A percentile compares a stretch with the other conserved stretches of the same genome.
Evolutionary conservation across 2,797 vertebrate species (phyloP).

Genomic region (Hafferia zeledoni): DNA sequence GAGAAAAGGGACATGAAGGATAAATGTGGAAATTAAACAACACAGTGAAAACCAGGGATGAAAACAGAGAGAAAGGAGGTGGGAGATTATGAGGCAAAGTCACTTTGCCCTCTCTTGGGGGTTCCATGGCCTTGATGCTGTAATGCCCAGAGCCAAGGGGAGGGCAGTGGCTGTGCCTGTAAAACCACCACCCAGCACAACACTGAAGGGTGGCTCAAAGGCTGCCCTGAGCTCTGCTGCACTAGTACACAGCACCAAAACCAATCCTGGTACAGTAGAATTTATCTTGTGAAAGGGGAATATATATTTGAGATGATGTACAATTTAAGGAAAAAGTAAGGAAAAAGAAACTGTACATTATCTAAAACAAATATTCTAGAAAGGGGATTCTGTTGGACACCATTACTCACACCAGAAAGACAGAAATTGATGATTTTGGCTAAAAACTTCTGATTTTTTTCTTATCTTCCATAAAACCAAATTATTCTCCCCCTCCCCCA

Average conservation of each 20-base stretch:
- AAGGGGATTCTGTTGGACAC: slow-evolving; percentile 56
- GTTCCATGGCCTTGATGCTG: background rate
- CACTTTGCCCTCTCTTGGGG: slow-evolving; percentile 31
- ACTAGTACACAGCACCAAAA: slow-evolving; percentile 60
- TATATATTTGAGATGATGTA: slow-evolving; percentile 73
- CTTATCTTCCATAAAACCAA: background rate
- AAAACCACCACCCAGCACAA: background rate
- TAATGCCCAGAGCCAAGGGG: slow-evolving; percentile 16
- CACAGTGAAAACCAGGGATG: background rate
- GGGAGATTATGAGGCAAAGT: slow-evolving; percentile 21
- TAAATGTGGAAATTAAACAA: background rate
- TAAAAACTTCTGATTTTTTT: slow-evolving; percentile 42
- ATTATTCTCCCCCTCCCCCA: background rate
- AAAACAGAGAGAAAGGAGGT: background rate
- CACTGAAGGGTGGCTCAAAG: slow-evolving; percentile 14
- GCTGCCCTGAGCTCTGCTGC: background rate
- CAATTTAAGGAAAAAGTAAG: slow-evolving; percentile 70
- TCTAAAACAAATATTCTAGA: slow-evolving; percentile 74
- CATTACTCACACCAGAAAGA: slow-evolving; percentile 69
- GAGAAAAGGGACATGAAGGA: background rate
- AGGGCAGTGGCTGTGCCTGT: background rate
- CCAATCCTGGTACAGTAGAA: slow-evolving; percentile 72
- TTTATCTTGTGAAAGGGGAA: slow-evolving; percentile 75
- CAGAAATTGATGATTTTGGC: slow-evolving; percentile 59
- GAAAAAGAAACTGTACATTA: slow-evolving; percentile 71